These are phyloP conservation scores for Sternotherus odoratus DNA, from an alignment of 2,797 vertebrate species.

Conservation along the genomic window DNA sequence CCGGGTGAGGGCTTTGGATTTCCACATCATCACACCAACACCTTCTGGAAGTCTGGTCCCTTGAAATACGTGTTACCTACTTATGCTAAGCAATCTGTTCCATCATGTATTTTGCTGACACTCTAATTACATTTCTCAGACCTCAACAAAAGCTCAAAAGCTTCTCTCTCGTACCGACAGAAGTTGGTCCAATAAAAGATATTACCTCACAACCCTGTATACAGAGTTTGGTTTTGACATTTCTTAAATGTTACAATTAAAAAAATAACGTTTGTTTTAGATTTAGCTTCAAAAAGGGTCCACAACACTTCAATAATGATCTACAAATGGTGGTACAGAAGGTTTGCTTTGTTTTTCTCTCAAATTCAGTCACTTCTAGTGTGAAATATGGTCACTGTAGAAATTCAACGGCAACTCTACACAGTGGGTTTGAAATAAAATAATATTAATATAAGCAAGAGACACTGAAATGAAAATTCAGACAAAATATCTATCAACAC, in stretches of 20 bases:
- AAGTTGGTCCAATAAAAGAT: neutral
- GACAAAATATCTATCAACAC: neutral
- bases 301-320: neutral
- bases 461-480: neutral
- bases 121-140: neutral
- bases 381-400: neutral
- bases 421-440: neutral
- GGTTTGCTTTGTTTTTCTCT: neutral
- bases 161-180: neutral
- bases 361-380: neutral
- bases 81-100: neutral
- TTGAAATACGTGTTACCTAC: neutral
- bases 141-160: neutral
- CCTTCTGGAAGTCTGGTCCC: neutral
- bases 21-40: neutral
- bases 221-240: neutral
- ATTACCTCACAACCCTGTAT: neutral
- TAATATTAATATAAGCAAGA: neutral
- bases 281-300: neutral
- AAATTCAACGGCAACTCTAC: neutral
- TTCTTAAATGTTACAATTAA: constrained; percentile 10
- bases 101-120: neutral
- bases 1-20: neutral
- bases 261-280: neutral
- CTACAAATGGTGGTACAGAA: neutral